Percentiles rank a stretch among this genome's conserved stretches.
Evolutionary conservation across 2,888 invertebrate species (phyloP).

Genomic region (Epinotia ramella): DNA sequence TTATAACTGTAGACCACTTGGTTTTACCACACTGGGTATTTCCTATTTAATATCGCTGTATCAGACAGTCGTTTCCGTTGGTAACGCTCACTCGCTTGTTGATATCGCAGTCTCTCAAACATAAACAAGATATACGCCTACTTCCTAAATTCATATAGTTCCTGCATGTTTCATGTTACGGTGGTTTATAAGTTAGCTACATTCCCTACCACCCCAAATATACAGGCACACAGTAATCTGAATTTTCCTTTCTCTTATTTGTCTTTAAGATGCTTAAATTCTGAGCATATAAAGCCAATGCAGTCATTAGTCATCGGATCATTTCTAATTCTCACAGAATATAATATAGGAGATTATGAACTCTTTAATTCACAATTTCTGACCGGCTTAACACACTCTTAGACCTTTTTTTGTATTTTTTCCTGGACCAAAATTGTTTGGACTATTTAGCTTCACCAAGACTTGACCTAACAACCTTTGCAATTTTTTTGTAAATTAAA

Average conservation of each 20-base stretch:
- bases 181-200: not conserved
- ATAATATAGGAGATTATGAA: no score
- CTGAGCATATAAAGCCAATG: not conserved
- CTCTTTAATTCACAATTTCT: no score
- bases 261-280: not conserved
- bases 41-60: slow-evolving; percentile 19
- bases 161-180: slow-evolving; percentile 8
- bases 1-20: slow-evolving; percentile 49
- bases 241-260: not conserved
- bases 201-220: not conserved
- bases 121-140: slow-evolving; percentile 45
- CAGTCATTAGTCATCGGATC: not conserved
- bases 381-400: no score
- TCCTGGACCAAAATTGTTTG: no score
- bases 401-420: no score
- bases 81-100: slow-evolving; percentile 31
- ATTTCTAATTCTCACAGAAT: no score
- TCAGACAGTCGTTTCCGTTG: slow-evolving; percentile 31
- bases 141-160: slow-evolving; percentile 28
- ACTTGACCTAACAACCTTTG: no score
- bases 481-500: no score
- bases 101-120: slow-evolving; percentile 32
- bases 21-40: slow-evolving; percentile 45
- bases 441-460: no score
- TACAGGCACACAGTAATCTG: not conserved